Evolutionary conservation across 1,140 invertebrate species (phyloP).

Genomic region (Zaprionus africanus): DNA sequence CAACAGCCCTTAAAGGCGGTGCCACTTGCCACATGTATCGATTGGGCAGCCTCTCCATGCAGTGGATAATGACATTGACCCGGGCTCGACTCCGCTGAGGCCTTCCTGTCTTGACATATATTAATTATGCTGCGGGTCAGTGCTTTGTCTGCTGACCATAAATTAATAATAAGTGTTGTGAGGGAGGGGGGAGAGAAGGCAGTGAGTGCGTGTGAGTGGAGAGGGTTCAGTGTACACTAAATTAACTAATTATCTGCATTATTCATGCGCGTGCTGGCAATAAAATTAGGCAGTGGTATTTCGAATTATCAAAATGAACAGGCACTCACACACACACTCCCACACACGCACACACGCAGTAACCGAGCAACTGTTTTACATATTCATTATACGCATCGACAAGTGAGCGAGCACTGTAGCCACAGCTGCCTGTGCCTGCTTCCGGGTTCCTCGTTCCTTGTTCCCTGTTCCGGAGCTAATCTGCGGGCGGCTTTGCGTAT

Average conservation of each 20-base stretch:
- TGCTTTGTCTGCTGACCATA: slow-evolving; percentile 65
- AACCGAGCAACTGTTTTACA: slow-evolving; percentile 37
- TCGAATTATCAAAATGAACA: slow-evolving; percentile 61
- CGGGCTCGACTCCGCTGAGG: slow-evolving; percentile 16
- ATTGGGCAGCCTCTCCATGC: slow-evolving; percentile 7
- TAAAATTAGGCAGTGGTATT: slow-evolving; percentile 25
- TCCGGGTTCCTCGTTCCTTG: not conserved
- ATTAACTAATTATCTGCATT: slow-evolving; percentile 67
- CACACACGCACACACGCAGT: slow-evolving; percentile 2
- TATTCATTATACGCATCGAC: slow-evolving; percentile 40
- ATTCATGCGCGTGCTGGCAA: slow-evolving; percentile 38
- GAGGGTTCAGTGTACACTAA: slow-evolving; percentile 56
- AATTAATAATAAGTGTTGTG: slow-evolving; percentile 58
- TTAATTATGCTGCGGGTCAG: slow-evolving; percentile 63
- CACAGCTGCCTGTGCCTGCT: not conserved
- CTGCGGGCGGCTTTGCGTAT: slow-evolving; percentile 49
- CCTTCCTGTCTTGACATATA: slow-evolving; percentile 44
- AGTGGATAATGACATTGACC: slow-evolving; percentile 52
- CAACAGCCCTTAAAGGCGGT: slow-evolving; percentile 10
- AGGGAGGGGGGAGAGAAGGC: too few species aligned
- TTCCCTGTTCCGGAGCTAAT: slow-evolving; percentile 12
- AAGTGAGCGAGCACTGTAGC: slow-evolving; percentile 13
- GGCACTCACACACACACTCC: slow-evolving; percentile 9
- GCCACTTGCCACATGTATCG: slow-evolving; percentile 5
- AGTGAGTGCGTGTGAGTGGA: slow-evolving; percentile 3